These are phyloP conservation scores for Sceliomorpha sp. DNA, from an alignment of 2,888 invertebrate species.

Conservation along the genomic window DNA sequence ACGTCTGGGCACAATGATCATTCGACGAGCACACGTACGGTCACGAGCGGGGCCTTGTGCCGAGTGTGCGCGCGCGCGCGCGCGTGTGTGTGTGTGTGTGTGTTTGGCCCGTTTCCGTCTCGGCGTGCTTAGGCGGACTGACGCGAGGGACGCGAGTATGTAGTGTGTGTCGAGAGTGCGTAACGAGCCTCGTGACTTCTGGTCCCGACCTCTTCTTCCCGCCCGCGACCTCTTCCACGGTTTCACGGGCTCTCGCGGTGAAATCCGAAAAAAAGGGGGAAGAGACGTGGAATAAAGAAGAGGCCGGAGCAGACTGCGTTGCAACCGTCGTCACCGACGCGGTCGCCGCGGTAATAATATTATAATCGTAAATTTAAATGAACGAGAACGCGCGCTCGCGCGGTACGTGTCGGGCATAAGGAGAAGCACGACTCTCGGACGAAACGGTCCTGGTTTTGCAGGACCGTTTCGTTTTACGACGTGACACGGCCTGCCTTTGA, in stretches of 20 bases:
- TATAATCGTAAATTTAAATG: constrained; percentile 73
- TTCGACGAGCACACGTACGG: background rate
- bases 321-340: constrained; percentile 50
- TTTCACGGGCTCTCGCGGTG: constrained; percentile 45
- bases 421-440: constrained; percentile 34
- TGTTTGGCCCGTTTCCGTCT: constrained; percentile 10
- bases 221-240: too few species aligned
- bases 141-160: constrained; percentile 34
- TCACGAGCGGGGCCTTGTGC: too few species aligned
- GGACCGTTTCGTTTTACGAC: constrained; percentile 73
- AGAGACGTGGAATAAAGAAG: constrained; percentile 28
- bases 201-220: constrained; percentile 44
- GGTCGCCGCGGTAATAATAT: constrained; percentile 57
- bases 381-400: constrained; percentile 70
- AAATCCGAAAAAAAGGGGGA: constrained; percentile 20
- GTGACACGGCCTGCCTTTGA: constrained; percentile 61
- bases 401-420: constrained; percentile 75
- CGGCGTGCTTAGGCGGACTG: constrained; percentile 29
- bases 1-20: constrained; percentile 7
- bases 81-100: background rate
- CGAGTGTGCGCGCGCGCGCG: too few species aligned
- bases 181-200: constrained; percentile 53
- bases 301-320: constrained; percentile 24
- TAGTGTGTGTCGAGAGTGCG: constrained; percentile 56
- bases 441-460: constrained; percentile 66